Evolutionary conservation across 2,797 vertebrate genomes (phyloP).

Genomic region (Clarias laeviceps): DNA sequence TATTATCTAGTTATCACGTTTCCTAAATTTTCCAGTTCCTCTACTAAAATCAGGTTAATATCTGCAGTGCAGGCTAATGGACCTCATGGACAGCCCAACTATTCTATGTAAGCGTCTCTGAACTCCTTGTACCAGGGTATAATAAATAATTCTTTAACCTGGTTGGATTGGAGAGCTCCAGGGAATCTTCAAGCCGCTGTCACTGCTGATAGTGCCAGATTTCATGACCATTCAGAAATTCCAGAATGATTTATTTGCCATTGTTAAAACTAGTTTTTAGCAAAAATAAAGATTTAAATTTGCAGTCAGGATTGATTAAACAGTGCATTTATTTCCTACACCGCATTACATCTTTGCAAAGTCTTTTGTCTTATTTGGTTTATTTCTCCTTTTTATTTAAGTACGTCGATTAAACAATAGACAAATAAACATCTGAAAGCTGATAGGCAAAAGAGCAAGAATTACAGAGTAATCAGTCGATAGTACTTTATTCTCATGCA

Average conservation of each 20-base stretch:
- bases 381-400: neutral
- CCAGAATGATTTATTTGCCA: neutral
- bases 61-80: neutral
- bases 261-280: neutral
- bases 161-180: neutral
- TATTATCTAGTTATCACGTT: neutral
- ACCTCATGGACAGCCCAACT: neutral
- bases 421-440: neutral
- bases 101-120: neutral
- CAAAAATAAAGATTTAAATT: neutral
- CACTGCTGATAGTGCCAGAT: neutral
- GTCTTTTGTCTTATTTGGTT: neutral
- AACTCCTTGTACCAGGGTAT: neutral
- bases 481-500: neutral
- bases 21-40: neutral
- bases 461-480: neutral
- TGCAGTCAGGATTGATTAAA: neutral
- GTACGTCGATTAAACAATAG: neutral
- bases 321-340: neutral
- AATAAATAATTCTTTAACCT: neutral
- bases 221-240: neutral
- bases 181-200: neutral
- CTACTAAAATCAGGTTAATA: neutral
- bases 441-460: neutral
- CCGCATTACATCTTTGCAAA: neutral